Percentiles rank a stretch among this genome's conserved stretches.
Conservation (phyloP, 2,113 vertebrate species). For the Siphamia tubifer region DNA sequence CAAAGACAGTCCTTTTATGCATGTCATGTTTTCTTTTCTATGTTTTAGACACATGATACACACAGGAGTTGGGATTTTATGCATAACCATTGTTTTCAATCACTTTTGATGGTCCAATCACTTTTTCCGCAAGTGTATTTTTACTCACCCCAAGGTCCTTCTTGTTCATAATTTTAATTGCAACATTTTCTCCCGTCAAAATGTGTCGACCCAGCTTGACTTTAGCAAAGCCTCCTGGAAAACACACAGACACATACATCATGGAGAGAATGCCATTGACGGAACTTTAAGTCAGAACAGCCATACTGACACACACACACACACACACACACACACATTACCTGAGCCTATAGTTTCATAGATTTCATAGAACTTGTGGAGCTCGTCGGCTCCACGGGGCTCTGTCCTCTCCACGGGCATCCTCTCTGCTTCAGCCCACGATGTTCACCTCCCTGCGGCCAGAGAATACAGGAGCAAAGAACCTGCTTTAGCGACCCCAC, state of each 20-base stretch:
- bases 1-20: no score
- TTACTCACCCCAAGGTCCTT: conserved; percentile 86
- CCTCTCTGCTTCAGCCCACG: conserved; percentile 11
- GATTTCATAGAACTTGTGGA: conserved; percentile 77
- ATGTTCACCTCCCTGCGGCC: not conserved
- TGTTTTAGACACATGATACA: no score
- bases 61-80: no score
- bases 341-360: conserved; percentile 83
- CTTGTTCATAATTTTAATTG: conserved; percentile 97
- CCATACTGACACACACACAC: not conserved
- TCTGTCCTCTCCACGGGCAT: conserved; percentile 77
- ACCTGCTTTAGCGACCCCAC: not conserved
- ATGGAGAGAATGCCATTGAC: not conserved
- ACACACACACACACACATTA: conserved; percentile 30
- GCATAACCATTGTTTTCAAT: no score
- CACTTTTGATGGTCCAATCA: no score
- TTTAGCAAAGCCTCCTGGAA: conserved; percentile 93
- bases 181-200: conserved; percentile 92
- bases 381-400: conserved; percentile 62
- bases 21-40: no score
- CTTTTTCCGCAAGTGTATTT: no score
- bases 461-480: not conserved
- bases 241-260: not conserved
- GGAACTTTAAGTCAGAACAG: not conserved
- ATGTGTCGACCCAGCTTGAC: conserved; percentile 91